Evolutionary conservation across 2,888 invertebrate genomes (phyloP).

Genomic region (Heliconius aoede): DNA sequence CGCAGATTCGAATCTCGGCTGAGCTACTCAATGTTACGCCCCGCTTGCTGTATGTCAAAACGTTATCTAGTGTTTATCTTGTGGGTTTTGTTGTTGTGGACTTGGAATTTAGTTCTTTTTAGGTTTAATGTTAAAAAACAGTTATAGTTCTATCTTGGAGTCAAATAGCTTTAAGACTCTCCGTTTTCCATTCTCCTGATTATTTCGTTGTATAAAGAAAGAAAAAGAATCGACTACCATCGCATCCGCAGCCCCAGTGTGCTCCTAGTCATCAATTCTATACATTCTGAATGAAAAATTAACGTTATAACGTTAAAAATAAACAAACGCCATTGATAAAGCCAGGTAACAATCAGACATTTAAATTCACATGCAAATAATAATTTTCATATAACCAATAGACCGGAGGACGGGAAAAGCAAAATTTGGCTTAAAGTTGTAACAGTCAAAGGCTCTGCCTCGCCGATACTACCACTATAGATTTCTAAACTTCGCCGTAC

Average conservation of each 20-base stretch:
- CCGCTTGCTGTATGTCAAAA: constrained; percentile 43
- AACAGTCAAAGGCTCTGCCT: constrained; percentile 44
- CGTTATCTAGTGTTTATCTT: constrained; percentile 41
- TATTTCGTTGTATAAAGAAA: background rate
- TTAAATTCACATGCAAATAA: constrained; percentile 25
- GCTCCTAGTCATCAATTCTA: no score
- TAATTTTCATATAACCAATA: constrained; percentile 34
- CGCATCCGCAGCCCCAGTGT: no score
- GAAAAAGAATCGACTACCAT: background rate
- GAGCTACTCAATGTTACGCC: constrained; percentile 46
- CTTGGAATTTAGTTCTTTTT: background rate
- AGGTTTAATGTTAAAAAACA: background rate
- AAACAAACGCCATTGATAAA: background rate
- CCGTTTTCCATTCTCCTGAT: background rate
- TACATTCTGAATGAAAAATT: no score
- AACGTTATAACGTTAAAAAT: background rate
- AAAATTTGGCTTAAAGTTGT: constrained; percentile 43
- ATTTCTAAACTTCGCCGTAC: constrained; percentile 45
- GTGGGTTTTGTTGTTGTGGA: constrained; percentile 7
- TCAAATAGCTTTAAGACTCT: background rate
- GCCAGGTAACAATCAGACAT: constrained; percentile 13
- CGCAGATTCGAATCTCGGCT: constrained; percentile 40
- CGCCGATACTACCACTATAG: constrained; percentile 44
- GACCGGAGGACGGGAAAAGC: constrained; percentile 29
- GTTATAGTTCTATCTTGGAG: background rate